Conservation (phyloP, 1,140 invertebrate species). For the Drosophila baimaii region DNA sequence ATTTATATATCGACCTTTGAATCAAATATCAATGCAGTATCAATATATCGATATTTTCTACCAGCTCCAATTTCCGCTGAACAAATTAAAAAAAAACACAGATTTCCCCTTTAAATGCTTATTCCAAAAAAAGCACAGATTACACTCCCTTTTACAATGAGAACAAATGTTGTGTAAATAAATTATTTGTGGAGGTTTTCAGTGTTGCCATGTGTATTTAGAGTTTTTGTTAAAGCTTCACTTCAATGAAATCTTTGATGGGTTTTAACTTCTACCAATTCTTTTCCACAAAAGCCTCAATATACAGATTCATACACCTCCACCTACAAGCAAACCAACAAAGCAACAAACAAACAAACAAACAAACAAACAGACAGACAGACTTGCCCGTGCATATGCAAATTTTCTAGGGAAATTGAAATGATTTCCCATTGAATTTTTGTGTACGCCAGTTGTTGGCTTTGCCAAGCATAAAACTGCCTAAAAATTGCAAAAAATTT, state of each 20-base stretch:
- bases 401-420: conserved; percentile 69
- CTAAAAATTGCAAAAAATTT: conserved; percentile 79
- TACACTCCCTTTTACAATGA: not conserved
- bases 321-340: not conserved
- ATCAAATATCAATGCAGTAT: too few species aligned
- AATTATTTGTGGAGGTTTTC: not conserved
- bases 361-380: conserved; percentile 14
- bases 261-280: conserved; percentile 51
- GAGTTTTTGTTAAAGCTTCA: conserved; percentile 40
- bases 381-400: conserved; percentile 38
- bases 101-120: too few species aligned
- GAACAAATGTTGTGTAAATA: not conserved
- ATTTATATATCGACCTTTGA: too few species aligned
- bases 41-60: too few species aligned
- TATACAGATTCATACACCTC: conserved; percentile 6
- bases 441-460: conserved; percentile 60
- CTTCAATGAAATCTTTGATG: conserved; percentile 55
- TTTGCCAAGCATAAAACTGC: conserved; percentile 74
- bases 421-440: conserved; percentile 72
- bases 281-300: conserved; percentile 31
- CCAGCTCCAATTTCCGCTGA: too few species aligned
- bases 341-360: conserved; percentile 5
- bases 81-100: too few species aligned
- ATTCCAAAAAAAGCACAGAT: too few species aligned
- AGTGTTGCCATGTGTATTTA: conserved; percentile 5